Evolutionary conservation across 2,888 invertebrate genomes (phyloP).

Genomic region (Ganaspis brasiliensis): DNA sequence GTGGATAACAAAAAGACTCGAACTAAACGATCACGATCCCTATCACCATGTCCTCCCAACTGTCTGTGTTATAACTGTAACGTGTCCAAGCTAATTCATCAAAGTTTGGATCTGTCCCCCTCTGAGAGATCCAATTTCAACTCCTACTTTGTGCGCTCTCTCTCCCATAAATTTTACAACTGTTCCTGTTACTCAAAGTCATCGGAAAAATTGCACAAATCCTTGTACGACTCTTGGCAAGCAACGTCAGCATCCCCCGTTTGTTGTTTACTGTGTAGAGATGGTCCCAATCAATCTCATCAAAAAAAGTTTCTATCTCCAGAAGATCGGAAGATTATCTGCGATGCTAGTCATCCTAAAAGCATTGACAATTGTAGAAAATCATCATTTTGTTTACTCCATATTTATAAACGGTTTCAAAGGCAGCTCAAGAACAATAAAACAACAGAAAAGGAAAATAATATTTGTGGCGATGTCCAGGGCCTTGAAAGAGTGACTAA

Average conservation of each 20-base stretch:
- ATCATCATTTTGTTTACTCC: not conserved
- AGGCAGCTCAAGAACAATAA: not conserved
- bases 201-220: slow-evolving; percentile 18
- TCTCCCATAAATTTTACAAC: slow-evolving; percentile 73
- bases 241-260: slow-evolving; percentile 13
- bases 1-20: slow-evolving; percentile 40
- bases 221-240: not conserved
- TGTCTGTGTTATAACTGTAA: slow-evolving; percentile 76
- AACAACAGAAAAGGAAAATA: not conserved
- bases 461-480: not conserved
- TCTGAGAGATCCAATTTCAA: slow-evolving; percentile 73
- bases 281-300: not conserved
- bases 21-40: slow-evolving; percentile 68
- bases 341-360: not conserved
- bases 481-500: slow-evolving; percentile 24
- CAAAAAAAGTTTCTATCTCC: not conserved
- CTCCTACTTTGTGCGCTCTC: slow-evolving; percentile 71
- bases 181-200: slow-evolving; percentile 70
- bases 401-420: not conserved
- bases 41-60: slow-evolving; percentile 64
- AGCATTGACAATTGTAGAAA: not conserved
- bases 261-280: not conserved
- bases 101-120: slow-evolving; percentile 70
- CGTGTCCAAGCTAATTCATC: slow-evolving; percentile 73
- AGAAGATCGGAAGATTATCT: not conserved